Evolutionary conservation across 1,140 invertebrate species (phyloP).

Genomic region (Neuroterus valhalla): DNA sequence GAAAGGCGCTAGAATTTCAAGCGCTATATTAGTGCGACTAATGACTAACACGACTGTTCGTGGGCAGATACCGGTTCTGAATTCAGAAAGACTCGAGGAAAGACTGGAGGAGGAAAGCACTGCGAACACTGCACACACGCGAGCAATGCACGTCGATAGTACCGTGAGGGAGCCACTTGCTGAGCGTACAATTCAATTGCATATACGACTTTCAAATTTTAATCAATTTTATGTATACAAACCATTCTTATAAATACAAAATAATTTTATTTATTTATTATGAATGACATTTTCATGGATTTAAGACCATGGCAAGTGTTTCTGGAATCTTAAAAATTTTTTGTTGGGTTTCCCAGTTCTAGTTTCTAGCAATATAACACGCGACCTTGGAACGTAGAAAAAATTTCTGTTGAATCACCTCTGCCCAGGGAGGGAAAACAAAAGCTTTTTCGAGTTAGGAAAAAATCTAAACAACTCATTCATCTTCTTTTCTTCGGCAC

Average conservation of each 20-base stretch:
- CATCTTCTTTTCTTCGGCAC: background rate
- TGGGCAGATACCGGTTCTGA: constrained; percentile 41
- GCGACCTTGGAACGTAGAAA: background rate
- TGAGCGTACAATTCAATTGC: background rate
- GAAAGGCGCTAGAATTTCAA: constrained; percentile 61
- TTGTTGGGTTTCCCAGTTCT: background rate
- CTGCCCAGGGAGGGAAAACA: constrained; percentile 11
- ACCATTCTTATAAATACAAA: too few species aligned
- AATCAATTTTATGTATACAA: background rate
- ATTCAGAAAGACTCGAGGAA: constrained; percentile 25
- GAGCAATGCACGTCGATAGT: constrained; percentile 6
- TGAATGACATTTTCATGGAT: too few species aligned
- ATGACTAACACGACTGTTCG: constrained; percentile 67
- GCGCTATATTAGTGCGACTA: constrained; percentile 65
- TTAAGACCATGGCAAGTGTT: too few species aligned
- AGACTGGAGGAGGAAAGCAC: background rate
- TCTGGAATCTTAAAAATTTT: background rate
- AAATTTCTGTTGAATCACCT: background rate
- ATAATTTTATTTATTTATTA: too few species aligned
- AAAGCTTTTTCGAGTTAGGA: constrained; percentile 13
- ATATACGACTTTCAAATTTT: background rate
- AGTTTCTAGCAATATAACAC: background rate
- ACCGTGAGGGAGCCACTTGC: background rate
- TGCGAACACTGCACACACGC: constrained; percentile 3
- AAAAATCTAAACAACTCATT: constrained; percentile 28